Conservation (phyloP, 2,797 vertebrate genomes). For the Mormyrus hasselquistii region DNA sequence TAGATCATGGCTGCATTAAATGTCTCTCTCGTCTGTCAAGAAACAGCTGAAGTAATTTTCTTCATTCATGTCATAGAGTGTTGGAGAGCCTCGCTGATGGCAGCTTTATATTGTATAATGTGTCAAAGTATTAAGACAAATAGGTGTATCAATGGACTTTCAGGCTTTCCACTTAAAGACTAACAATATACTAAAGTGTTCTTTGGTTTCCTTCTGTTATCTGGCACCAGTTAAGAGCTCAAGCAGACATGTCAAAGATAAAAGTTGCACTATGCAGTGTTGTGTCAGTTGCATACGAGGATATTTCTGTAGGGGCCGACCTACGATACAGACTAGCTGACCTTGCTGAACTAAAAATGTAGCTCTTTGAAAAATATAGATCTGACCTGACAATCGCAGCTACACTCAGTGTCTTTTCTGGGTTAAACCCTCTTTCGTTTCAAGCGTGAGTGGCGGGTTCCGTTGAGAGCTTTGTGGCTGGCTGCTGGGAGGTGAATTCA, state of each 20-base stretch:
- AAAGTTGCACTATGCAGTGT: neutral
- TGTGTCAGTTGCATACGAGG: neutral
- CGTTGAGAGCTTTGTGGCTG: slow-evolving; percentile 5
- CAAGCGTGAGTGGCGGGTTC: neutral
- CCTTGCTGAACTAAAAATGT: slow-evolving; percentile 12
- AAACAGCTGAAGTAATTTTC: neutral
- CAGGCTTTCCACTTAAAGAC: neutral
- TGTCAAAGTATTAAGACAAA: slow-evolving; percentile 11
- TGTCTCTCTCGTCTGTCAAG: neutral
- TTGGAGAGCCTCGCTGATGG: neutral
- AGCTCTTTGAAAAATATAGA: slow-evolving; percentile 5
- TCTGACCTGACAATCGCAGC: slow-evolving; percentile 16
- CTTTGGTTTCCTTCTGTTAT: slow-evolving; percentile 9
- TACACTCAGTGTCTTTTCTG: neutral
- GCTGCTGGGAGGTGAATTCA: slow-evolving; percentile 11
- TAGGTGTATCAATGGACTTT: slow-evolving; percentile 5
- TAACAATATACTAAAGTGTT: slow-evolving; percentile 14
- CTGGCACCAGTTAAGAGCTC: neutral
- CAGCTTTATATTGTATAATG: neutral
- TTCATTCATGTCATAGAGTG: neutral
- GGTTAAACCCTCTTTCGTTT: slow-evolving; percentile 5
- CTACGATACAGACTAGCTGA: slow-evolving; percentile 10
- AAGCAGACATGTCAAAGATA: neutral
- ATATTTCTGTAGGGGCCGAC: neutral
- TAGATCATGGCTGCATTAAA: neutral